Percentiles rank a stretch among this genome's conserved stretches.
Evolutionary conservation across 2,888 invertebrate species (phyloP).

Genomic region (Standfussiana lucernea): DNA sequence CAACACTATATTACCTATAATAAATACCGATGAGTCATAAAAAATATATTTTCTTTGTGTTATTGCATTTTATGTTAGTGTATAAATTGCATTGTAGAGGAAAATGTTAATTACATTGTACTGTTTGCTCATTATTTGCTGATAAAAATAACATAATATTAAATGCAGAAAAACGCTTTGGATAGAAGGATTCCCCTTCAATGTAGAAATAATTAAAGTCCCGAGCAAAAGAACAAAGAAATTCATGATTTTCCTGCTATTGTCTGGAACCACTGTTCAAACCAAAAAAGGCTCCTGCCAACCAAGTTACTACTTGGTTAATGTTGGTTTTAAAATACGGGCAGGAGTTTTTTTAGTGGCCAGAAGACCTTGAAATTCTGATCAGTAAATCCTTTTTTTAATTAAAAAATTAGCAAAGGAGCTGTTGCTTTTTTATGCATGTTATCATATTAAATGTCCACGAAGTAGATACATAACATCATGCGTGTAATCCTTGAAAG

Average conservation of each 20-base stretch:
- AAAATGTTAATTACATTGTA: constrained; percentile 12
- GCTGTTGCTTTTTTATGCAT: too few species aligned
- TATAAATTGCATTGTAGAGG: not conserved
- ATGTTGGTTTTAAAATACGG: not conserved
- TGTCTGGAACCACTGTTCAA: not conserved
- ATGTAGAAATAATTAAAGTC: not conserved
- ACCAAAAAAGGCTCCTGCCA: too few species aligned
- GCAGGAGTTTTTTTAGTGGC: too few species aligned
- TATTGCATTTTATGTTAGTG: too few species aligned
- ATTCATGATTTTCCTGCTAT: constrained; percentile 8
- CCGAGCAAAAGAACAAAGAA: constrained; percentile 1
- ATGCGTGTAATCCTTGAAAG: too few species aligned
- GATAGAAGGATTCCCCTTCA: not conserved
- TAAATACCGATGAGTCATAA: not conserved
- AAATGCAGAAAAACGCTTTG: not conserved
- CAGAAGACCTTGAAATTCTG: not conserved
- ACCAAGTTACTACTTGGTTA: too few species aligned
- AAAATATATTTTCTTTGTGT: not conserved
- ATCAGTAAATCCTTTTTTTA: not conserved
- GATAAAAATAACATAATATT: constrained; percentile 6
- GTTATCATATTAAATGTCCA: too few species aligned
- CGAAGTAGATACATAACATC: too few species aligned
- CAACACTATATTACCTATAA: not conserved
- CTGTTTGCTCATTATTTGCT: not conserved
- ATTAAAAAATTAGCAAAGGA: too few species aligned